These are phyloP conservation scores for Chorisops tibialis DNA, from an alignment of 2,888 invertebrate genomes.

Conservation along the genomic window DNA sequence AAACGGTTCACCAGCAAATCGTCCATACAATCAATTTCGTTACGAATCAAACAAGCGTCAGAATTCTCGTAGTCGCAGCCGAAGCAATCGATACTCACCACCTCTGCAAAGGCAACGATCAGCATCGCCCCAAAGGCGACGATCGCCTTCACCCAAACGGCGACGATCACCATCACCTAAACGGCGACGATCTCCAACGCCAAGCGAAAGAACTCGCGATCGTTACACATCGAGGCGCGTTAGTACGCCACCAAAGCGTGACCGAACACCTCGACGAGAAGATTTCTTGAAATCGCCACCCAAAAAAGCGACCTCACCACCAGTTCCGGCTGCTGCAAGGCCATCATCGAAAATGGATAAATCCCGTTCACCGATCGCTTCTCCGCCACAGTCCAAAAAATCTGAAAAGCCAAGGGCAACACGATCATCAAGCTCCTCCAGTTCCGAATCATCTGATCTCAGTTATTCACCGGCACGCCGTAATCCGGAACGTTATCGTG, in stretches of 20 bases:
- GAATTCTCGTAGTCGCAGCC: constrained; percentile 37
- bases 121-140: neutral
- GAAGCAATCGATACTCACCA: constrained; percentile 36
- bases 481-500: constrained; percentile 66
- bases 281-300: neutral
- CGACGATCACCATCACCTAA: neutral
- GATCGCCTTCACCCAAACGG: neutral
- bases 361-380: constrained; percentile 29
- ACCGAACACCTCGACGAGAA: constrained; percentile 30
- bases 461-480: constrained; percentile 69
- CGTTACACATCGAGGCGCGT: neutral
- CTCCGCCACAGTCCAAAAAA: constrained; percentile 26
- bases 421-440: constrained; percentile 35
- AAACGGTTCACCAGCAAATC: constrained; percentile 6
- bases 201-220: constrained; percentile 36
- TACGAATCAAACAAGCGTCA: neutral
- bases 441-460: constrained; percentile 54
- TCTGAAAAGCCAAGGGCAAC: constrained; percentile 28
- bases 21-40: neutral
- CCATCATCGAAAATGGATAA: constrained; percentile 26
- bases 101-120: neutral
- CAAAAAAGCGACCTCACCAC: neutral
- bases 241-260: neutral
- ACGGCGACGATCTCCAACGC: constrained; percentile 37
- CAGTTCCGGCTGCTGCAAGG: neutral